These are phyloP conservation scores for Hycleus phaleratus DNA, from an alignment of 1,140 invertebrate genomes.

Conservation along the genomic window DNA sequence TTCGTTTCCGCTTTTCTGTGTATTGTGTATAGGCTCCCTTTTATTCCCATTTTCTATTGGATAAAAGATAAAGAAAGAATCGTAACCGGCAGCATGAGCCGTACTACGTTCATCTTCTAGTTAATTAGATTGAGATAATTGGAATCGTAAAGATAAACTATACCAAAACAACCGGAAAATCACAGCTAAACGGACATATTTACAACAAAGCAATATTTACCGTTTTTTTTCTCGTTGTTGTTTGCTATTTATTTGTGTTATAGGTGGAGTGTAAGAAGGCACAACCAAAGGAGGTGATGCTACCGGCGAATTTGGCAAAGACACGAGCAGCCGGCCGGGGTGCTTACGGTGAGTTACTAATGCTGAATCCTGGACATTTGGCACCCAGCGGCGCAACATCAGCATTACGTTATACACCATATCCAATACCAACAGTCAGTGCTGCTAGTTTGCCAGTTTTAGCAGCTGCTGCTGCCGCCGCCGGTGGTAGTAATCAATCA, in stretches of 20 bases:
- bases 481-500: slow-evolving; percentile 19
- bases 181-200: neutral
- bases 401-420: slow-evolving; percentile 58
- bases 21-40: neutral
- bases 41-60: neutral
- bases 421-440: slow-evolving; percentile 48
- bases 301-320: slow-evolving; percentile 88
- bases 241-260: slow-evolving; percentile 39
- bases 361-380: slow-evolving; percentile 56
- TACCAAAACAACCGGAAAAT: no score
- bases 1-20: no score
- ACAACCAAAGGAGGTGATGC: slow-evolving; percentile 99
- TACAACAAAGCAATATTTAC: neutral
- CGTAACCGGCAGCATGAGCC: neutral
- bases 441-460: slow-evolving; percentile 42
- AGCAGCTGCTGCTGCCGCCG: slow-evolving; percentile 36
- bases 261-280: slow-evolving; percentile 99
- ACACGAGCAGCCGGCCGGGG: slow-evolving; percentile 84
- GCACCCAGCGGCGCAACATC: slow-evolving; percentile 37
- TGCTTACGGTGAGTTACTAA: slow-evolving; percentile 93
- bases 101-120: neutral
- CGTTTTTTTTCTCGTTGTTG: neutral
- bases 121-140: slow-evolving; percentile 3
- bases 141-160: no score
- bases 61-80: neutral